Base-by-base conservation (phyloP, 2,113 vertebrate genomes). In the Oxyura jamaicensis region DNA sequence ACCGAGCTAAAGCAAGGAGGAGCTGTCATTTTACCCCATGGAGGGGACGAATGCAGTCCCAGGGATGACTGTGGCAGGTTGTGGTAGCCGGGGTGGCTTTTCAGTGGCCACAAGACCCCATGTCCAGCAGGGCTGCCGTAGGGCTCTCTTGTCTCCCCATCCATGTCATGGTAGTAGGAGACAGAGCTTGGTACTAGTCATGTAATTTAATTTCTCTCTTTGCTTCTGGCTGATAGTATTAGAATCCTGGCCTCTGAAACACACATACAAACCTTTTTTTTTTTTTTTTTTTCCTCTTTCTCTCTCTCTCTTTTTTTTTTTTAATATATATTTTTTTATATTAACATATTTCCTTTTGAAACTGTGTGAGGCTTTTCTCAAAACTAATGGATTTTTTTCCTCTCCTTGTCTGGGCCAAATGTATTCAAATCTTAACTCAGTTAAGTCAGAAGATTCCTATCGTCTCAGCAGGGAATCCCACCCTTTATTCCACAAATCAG, bases 281-380 rank as follows among this genome's bases (percentile, higher is more conserved):
- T 21, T 3, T 6, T 3, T 10, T 29, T 39, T 39, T 39, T 39
- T 39, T 39, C 36, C 65, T 97, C 83, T 36, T 23, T 35, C 23
- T 13, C 16, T 58, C 5, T 52, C 10, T 29, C 12, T 33, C 25
- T n/a, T 8, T 17, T 39, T 86, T 96, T 88, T 23, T 8, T 2
- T 12, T 6, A 26, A 48, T 6, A n/a, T 29, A 48, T 48, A 48
- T 48, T 23, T 89, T 86, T 92, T 84, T 65, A 53, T 92, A 98
- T 98, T 98, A 98, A 97, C 98, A 98, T 98, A 98, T 97, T 98
- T 98, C 91, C 97, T 98, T 98, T 98, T 98, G 98, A 98, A 98
- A 97, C 97, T 72, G 93, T 85, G 90, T 95, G 96, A 97, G 95
- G 95, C 96, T 98, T 98, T 98, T 98, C 97, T 98, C 96, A 97